phyloP scores from a whole-genome alignment of 2,797 vertebrate genomes.

The Anguilla pacifica region DNA sequence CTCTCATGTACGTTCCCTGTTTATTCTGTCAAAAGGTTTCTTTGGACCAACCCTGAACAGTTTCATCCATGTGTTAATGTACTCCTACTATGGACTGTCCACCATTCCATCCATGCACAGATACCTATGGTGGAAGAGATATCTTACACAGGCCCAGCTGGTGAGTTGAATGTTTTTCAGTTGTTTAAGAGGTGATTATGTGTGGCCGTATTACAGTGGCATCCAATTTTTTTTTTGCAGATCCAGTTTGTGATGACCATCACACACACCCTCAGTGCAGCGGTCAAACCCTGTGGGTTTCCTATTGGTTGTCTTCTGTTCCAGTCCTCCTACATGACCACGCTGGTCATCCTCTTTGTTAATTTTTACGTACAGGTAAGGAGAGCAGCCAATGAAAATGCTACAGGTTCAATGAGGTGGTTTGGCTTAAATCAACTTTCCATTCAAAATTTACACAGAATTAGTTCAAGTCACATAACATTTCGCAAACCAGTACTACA shows the following conservation, averaged over 20 bases:
- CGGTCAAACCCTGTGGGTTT: constrained; percentile 80
- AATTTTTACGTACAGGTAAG: constrained; percentile 86
- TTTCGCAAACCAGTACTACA: not conserved
- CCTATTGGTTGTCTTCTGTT: constrained; percentile 83
- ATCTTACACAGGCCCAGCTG: constrained; percentile 85
- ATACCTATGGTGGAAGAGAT: constrained; percentile 88
- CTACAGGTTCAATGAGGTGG: not conserved
- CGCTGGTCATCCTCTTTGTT: constrained; percentile 80
- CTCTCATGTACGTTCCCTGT: not conserved
- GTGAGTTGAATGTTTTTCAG: constrained; percentile 54
- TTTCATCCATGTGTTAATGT: constrained; percentile 88
- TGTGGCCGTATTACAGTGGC: not conserved
- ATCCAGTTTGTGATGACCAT: constrained; percentile 84
- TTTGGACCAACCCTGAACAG: constrained; percentile 86
- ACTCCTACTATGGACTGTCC: constrained; percentile 83
- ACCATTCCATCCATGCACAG: constrained; percentile 82
- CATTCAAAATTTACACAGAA: not conserved
- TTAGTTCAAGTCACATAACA: not conserved
- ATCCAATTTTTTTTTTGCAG: constrained; percentile 52
- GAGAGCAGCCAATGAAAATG: not conserved
- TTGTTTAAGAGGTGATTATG: not conserved
- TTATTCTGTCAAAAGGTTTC: constrained; percentile 70
- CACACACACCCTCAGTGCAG: constrained; percentile 80
- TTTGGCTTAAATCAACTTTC: not conserved
- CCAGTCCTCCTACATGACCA: constrained; percentile 85